Evolutionary conservation across 1,140 invertebrate species (phyloP), one percentile per base, ranked within the genome.

Genomic region (Temnothorax nylanderi): DNA sequence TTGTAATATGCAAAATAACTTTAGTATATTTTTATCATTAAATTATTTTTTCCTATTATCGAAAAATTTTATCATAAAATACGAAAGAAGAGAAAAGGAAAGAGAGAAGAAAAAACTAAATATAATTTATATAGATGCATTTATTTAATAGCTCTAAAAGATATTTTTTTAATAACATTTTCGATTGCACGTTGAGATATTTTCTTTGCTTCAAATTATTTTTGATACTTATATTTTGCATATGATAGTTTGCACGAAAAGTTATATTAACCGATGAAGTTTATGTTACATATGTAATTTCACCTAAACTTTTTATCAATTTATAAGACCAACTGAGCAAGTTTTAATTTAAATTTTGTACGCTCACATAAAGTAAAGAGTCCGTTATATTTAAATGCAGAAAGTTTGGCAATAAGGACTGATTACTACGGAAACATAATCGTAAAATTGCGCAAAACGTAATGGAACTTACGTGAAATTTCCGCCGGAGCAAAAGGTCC

Each of bases 391-490:
- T 84, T 49, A 84, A 84, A 74, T 84, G 16, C 21, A 18, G 5
- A 41, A 84, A 84, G 80, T 84, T 84, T 5, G 41, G 44, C 80
- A 84, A 84, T 84, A 84, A 84, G 62, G 34, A 54, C 44, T 64
- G 26, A 47, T 54, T 86, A 81, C 64, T n/a, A 18, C 41, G 26
- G 21, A 44, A 51, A 62, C 26, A 60, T 85, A 86, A 82, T 86
- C 80, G 41, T 60, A 64, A 44, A 74, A 74, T 74, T 41, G 69
- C 69, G 32, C 62, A 37, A 80, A 86, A 69, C 21, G 44, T 81
- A 82, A 86, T 86, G 49, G 44, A 80, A 81, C 75, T 81, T 69
- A 41, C 13, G 41, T 51, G 76, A 80, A 86, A 81, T 86, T 81
- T 86, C 54, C 16, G 16, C 62, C 18, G 18, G 16, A 7, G 75